Percentiles rank a stretch among this genome's conserved stretches.
phyloP scores from a whole-genome alignment of 37 sponge, comb jelly and placozoan genomes.

The Lycopodina hypogea region DNA sequence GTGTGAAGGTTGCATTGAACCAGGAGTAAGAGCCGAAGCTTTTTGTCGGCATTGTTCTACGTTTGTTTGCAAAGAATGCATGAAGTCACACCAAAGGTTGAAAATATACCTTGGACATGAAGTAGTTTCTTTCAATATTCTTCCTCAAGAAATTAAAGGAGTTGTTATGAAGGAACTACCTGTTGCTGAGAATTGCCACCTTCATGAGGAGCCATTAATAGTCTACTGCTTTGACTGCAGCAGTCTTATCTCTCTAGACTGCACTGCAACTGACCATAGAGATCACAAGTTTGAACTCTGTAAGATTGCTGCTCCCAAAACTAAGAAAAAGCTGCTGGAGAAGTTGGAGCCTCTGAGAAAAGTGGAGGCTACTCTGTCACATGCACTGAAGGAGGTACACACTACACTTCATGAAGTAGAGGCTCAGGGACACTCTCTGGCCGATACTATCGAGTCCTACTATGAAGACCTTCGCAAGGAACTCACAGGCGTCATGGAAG shows the following conservation, averaged over 20 bases:
- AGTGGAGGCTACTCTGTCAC: background rate
- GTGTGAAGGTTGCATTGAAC: background rate
- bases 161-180: slow-evolving; percentile 9
- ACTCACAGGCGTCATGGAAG: too few species aligned
- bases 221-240: slow-evolving; percentile 42
- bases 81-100: slow-evolving; percentile 2
- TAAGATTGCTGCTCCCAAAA: slow-evolving; percentile 24
- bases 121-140: slow-evolving; percentile 13
- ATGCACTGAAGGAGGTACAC: too few species aligned
- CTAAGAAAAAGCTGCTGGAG: background rate
- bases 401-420: too few species aligned
- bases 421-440: too few species aligned
- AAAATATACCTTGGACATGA: slow-evolving; percentile 20
- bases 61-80: slow-evolving; percentile 37
- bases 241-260: slow-evolving; percentile 34
- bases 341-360: slow-evolving; percentile 1
- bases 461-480: too few species aligned
- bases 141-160: slow-evolving; percentile 5
- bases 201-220: slow-evolving; percentile 28
- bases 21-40: background rate
- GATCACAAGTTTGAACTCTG: slow-evolving; percentile 34
- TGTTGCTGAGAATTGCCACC: slow-evolving; percentile 1
- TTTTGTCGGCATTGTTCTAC: slow-evolving; percentile 44
- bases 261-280: slow-evolving; percentile 16
- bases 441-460: too few species aligned